A percentile compares a stretch with the other conserved stretches of the same genome.
Evolutionary conservation across 1,140 invertebrate genomes (phyloP).

Genomic region (Drosophila navojoa): DNA sequence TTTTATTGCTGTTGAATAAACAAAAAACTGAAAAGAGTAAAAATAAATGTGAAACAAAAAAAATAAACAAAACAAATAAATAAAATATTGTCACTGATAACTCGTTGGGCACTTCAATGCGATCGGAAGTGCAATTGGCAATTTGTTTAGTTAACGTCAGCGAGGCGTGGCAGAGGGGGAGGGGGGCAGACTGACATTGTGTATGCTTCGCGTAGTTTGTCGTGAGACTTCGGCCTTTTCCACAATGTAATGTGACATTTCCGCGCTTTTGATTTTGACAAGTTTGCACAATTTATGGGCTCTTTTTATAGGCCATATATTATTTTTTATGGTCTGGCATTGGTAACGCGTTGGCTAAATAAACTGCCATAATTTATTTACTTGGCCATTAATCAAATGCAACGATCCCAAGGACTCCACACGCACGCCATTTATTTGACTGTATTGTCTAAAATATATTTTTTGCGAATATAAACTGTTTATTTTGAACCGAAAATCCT

Average conservation of each 20-base stretch:
- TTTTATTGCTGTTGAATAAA: conserved; percentile 52
- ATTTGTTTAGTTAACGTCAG: conserved; percentile 32
- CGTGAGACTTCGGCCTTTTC: not conserved
- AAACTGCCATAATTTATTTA: conserved; percentile 70
- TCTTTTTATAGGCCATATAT: conserved; percentile 52
- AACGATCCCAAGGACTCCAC: conserved; percentile 50
- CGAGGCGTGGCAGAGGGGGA: too few relatives aligned
- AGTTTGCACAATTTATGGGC: conserved; percentile 62
- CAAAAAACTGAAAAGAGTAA: conserved; percentile 28
- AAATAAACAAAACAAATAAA: conserved; percentile 8
- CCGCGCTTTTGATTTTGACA: conserved; percentile 67
- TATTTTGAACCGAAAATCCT: not conserved
- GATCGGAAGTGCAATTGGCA: conserved; percentile 24
- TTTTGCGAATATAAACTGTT: conserved; percentile 10
- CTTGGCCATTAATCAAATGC: conserved; percentile 62
- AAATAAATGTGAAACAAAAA: not conserved
- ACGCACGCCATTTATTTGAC: conserved; percentile 26
- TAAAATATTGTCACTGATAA: conserved; percentile 22
- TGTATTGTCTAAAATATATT: conserved; percentile 25
- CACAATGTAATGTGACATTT: conserved; percentile 60
- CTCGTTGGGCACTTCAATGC: conserved; percentile 20
- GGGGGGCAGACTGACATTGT: not conserved
- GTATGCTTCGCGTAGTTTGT: not conserved
- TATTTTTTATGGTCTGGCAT: conserved; percentile 38
- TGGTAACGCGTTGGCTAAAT: conserved; percentile 51